phyloP scores from a whole-genome alignment of 2,888 invertebrate species.

The Acanthosepion lycidas region DNA sequence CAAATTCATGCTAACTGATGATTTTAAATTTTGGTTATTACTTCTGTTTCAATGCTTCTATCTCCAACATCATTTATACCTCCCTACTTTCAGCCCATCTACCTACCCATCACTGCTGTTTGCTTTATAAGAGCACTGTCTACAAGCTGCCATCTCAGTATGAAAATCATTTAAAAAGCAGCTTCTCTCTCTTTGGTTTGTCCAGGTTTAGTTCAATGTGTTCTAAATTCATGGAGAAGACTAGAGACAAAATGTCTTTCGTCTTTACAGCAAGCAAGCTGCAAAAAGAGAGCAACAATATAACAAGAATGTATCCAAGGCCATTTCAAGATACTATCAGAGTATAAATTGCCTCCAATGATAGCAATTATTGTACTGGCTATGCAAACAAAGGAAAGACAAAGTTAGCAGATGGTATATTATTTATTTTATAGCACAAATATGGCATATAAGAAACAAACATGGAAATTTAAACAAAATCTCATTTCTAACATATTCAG shows the following conservation, averaged over 20 bases:
- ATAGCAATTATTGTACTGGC: background rate
- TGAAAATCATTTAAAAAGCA: background rate
- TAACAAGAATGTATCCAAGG: no score
- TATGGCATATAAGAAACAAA: background rate
- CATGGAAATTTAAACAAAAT: background rate
- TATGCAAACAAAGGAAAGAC: background rate
- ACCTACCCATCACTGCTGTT: background rate
- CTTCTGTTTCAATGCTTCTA: background rate
- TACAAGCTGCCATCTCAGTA: background rate
- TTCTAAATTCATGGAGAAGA: background rate
- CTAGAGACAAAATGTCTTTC: background rate
- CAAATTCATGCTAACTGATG: background rate
- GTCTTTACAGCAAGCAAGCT: no score
- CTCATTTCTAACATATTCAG: background rate
- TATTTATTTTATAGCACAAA: no score
- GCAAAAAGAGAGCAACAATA: no score
- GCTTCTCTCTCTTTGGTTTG: background rate
- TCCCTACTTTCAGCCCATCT: background rate
- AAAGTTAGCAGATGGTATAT: background rate
- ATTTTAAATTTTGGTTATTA: background rate
- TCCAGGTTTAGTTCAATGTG: no score
- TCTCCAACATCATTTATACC: no score
- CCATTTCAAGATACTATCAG: no score
- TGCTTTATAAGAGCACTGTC: background rate
- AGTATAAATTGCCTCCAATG: background rate